Evolutionary conservation across 1,140 invertebrate genomes (phyloP).

Genomic region (Melipona quadrifasciata): DNA sequence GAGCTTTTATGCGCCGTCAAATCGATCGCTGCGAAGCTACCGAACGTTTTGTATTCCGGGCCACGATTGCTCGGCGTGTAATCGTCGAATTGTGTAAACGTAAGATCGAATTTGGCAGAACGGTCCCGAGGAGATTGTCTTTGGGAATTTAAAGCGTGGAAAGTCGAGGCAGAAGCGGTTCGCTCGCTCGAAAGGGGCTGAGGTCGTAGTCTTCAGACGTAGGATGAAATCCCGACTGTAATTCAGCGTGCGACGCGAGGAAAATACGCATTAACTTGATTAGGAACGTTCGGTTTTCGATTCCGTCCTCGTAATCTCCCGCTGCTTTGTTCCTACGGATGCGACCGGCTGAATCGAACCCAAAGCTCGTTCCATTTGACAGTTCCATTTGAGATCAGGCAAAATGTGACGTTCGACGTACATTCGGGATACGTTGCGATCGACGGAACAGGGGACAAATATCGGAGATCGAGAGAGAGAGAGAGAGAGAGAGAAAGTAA

Average conservation of each 20-base stretch:
- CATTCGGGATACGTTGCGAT: background rate
- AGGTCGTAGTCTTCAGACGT: background rate
- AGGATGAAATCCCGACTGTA: background rate
- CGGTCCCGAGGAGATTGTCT: background rate
- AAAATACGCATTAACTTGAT: constrained; percentile 42
- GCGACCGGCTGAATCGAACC: background rate
- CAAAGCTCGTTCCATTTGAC: background rate
- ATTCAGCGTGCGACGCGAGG: constrained; percentile 8
- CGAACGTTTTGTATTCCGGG: background rate
- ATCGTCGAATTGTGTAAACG: background rate
- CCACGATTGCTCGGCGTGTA: background rate
- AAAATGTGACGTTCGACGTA: background rate
- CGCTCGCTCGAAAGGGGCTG: background rate
- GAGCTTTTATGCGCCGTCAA: background rate
- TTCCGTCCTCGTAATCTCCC: constrained; percentile 9
- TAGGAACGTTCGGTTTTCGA: constrained; percentile 25
- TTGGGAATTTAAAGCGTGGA: background rate
- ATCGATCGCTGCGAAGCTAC: background rate
- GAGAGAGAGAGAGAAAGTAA: background rate
- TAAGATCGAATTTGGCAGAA: background rate
- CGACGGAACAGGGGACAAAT: background rate
- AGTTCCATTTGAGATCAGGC: background rate
- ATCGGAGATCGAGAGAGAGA: background rate
- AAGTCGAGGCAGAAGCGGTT: background rate
- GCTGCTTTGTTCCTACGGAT: background rate